These are phyloP conservation scores for Bombus sylvicola DNA, from an alignment of 1,140 invertebrate species.

Conservation along the genomic window DNA sequence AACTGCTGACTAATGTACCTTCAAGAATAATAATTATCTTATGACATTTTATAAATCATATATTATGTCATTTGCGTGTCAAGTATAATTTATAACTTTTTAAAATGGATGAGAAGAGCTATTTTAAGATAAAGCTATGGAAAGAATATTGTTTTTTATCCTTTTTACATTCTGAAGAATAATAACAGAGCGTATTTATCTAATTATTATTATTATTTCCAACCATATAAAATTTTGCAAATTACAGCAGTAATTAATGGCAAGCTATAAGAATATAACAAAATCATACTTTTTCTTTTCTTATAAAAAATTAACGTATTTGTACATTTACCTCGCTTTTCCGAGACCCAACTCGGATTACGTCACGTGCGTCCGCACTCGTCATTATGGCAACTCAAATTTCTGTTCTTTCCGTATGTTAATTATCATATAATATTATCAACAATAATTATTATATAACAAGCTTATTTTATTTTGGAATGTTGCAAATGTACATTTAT, in stretches of 20 bases:
- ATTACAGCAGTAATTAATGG: conserved; percentile 57
- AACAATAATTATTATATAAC: conserved; percentile 27
- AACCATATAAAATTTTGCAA: conserved; percentile 25
- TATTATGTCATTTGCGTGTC: background rate
- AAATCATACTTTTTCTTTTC: conserved; percentile 15
- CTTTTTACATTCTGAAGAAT: background rate
- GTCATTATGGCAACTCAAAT: conserved; percentile 54
- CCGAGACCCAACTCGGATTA: conserved; percentile 86
- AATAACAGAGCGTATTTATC: background rate
- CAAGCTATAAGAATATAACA: background rate
- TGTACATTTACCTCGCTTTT: conserved; percentile 86
- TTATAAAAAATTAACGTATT: conserved; percentile 26
- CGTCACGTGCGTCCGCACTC: conserved; percentile 67
- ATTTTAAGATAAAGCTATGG: background rate
- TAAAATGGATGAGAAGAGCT: background rate
- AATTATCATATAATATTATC: conserved; percentile 9
- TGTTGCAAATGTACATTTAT: conserved; percentile 47
- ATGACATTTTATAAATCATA: background rate
- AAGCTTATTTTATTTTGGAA: conserved; percentile 42
- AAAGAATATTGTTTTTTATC: background rate
- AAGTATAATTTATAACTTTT: background rate
- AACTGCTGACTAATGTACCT: conserved; percentile 40
- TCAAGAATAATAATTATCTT: background rate
- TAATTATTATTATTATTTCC: background rate
- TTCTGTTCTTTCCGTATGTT: background rate